Evolutionary conservation across 2,113 vertebrate genomes (phyloP).

Genomic region (Platichthys flesus): DNA sequence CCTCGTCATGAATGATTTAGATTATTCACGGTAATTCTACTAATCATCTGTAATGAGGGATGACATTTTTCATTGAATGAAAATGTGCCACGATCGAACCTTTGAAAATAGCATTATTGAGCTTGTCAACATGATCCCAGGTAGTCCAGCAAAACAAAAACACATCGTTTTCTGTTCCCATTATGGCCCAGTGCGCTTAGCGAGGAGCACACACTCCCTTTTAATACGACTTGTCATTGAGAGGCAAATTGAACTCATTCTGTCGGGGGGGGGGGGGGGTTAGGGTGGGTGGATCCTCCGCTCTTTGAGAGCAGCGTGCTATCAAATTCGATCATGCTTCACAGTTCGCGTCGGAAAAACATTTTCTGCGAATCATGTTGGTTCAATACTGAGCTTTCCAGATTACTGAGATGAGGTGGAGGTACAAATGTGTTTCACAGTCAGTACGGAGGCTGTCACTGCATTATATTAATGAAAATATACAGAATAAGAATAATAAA

Average conservation of each 20-base stretch:
- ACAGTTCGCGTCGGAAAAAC: slow-evolving; percentile 37
- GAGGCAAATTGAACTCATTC: slow-evolving; percentile 50
- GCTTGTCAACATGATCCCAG: neutral
- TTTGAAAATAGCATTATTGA: neutral
- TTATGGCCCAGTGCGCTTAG: slow-evolving; percentile 13
- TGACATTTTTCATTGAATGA: slow-evolving; percentile 1
- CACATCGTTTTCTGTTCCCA: neutral
- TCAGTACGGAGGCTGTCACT: neutral
- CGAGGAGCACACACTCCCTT: neutral
- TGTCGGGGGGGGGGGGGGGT: neutral
- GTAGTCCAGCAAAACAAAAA: neutral
- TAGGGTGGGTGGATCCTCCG: neutral
- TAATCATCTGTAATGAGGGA: slow-evolving; percentile 8
- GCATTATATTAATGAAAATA: neutral
- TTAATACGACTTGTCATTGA: slow-evolving; percentile 28
- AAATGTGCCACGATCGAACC: slow-evolving; percentile 9
- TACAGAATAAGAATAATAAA: neutral
- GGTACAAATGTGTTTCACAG: slow-evolving; percentile 13
- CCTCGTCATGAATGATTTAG: slow-evolving; percentile 10
- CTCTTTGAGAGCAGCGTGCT: slow-evolving; percentile 28
- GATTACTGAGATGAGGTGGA: slow-evolving; percentile 44
- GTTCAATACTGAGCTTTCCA: slow-evolving; percentile 44
- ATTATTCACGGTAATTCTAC: slow-evolving; percentile 8
- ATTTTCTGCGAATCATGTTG: slow-evolving; percentile 64
- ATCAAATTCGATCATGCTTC: slow-evolving; percentile 44